Conservation (phyloP, 2,113 vertebrate genomes). For the Protomyctophum bolini region DNA sequence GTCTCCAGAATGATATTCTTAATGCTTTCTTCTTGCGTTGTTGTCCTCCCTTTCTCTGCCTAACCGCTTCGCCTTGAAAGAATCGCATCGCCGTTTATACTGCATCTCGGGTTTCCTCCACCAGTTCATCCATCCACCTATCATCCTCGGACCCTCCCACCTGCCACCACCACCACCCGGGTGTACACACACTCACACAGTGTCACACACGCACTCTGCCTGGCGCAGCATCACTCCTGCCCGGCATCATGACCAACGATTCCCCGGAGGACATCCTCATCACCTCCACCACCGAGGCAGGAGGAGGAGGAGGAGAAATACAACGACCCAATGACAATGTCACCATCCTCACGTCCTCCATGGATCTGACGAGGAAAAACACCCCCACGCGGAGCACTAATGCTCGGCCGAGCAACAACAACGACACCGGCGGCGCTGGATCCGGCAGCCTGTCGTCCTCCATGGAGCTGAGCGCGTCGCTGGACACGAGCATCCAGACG, state of each 20-base stretch:
- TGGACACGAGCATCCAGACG: slow-evolving; percentile 92
- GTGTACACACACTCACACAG: background rate
- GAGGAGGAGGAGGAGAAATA: slow-evolving; percentile 30
- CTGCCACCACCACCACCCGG: slow-evolving; percentile 8
- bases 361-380: slow-evolving; percentile 53
- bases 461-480: slow-evolving; percentile 79
- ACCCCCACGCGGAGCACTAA: slow-evolving; percentile 39
- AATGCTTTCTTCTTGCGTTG: no score
- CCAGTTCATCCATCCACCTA: slow-evolving; percentile 23
- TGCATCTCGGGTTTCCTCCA: slow-evolving; percentile 47
- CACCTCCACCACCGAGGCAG: slow-evolving; percentile 18
- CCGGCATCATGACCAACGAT: slow-evolving; percentile 75
- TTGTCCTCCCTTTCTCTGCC: background rate
- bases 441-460: slow-evolving; percentile 65
- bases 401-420: slow-evolving; percentile 53
- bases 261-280: slow-evolving; percentile 67
- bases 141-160: background rate
- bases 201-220: slow-evolving; percentile 30
- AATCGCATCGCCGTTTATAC: slow-evolving; percentile 37
- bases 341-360: slow-evolving; percentile 73
- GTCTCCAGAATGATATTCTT: no score
- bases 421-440: slow-evolving; percentile 38
- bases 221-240: slow-evolving; percentile 61
- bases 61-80: slow-evolving; percentile 31
- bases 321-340: slow-evolving; percentile 72